These are phyloP conservation scores for Eriocheir sinensis DNA, from an alignment of 1,140 invertebrate genomes.

Conservation along the genomic window DNA sequence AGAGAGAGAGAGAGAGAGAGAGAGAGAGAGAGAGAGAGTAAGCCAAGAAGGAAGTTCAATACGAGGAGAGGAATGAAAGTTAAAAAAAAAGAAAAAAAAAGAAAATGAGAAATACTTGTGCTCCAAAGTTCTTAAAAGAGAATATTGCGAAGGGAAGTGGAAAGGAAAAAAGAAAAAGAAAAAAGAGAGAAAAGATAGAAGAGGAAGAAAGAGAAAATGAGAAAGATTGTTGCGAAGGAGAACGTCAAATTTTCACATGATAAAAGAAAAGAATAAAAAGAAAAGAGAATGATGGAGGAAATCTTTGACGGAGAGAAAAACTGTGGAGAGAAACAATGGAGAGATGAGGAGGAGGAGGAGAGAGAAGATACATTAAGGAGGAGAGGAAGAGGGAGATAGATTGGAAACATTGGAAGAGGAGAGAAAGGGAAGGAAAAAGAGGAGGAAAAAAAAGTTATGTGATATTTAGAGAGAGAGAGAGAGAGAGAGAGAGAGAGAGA, in stretches of 20 bases:
- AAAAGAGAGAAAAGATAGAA: neutral
- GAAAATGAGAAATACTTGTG: neutral
- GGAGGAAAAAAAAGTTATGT: neutral
- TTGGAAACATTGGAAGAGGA: no score
- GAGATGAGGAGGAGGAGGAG: no score
- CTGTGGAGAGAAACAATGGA: neutral
- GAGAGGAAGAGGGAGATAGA: no score
- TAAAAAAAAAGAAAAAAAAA: neutral
- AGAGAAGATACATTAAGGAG: no score
- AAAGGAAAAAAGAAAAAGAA: neutral
- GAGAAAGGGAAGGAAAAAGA: no score
- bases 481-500: no score
- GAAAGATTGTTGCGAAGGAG: no score
- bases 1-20: neutral
- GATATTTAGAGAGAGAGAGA: no score
- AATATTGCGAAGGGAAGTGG: neutral
- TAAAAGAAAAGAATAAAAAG: no score
- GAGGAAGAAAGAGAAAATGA: neutral
- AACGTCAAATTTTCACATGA: no score
- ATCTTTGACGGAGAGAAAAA: no score
- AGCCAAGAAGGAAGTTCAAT: neutral
- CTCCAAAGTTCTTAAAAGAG: conserved; percentile 12
- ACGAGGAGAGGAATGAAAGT: neutral
- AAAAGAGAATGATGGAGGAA: no score
- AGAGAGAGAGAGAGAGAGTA: neutral